phyloP scores from a whole-genome alignment of 2,797 vertebrate genomes.

The Zalophus californianus region DNA sequence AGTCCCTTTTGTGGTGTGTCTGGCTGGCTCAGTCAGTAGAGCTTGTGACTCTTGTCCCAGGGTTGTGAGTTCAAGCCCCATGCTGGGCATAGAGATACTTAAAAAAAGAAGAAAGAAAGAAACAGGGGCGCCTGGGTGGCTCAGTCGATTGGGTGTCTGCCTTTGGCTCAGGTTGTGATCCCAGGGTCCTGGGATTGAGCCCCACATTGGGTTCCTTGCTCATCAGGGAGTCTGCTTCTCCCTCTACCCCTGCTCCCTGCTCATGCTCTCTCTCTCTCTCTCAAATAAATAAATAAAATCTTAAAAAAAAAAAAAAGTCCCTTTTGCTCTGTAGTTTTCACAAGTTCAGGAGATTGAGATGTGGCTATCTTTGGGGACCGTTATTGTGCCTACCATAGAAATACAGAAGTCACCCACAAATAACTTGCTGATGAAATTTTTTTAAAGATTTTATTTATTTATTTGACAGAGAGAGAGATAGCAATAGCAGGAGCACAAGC shows the following conservation, averaged over 20 bases:
- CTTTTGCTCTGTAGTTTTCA: background rate
- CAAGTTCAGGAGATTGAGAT: background rate
- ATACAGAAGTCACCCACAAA: background rate
- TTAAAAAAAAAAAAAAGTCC: background rate
- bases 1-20: background rate
- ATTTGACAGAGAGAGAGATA: too few relatives aligned
- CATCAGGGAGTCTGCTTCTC: background rate
- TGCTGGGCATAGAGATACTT: background rate
- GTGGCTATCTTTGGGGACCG: background rate
- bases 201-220: background rate
- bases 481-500: too few relatives aligned
- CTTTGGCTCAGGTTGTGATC: background rate
- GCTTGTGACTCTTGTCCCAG: background rate
- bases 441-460: too few relatives aligned
- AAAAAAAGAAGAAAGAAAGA: background rate
- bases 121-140: background rate
- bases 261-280: too few relatives aligned
- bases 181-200: background rate
- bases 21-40: background rate
- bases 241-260: background rate
- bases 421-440: background rate
- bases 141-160: background rate
- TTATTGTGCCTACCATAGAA: background rate
- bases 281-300: background rate
- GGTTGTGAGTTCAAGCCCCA: background rate